Evolutionary conservation across 2,888 invertebrate genomes (phyloP).

Genomic region (Anticlea derivata): DNA sequence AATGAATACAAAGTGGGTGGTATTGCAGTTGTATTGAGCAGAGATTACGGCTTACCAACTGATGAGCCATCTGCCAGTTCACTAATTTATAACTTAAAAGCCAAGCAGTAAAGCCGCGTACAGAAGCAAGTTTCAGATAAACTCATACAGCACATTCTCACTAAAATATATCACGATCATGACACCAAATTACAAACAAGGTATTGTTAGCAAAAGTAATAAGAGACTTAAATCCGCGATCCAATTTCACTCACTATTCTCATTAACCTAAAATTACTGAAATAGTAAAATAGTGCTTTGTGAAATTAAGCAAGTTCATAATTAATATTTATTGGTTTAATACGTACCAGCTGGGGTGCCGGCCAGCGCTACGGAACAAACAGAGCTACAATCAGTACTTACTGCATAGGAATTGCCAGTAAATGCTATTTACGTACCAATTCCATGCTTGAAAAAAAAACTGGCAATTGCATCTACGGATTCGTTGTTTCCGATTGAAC

Average conservation of each 20-base stretch:
- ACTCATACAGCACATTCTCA: not conserved
- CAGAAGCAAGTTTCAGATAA: not conserved
- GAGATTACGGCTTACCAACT: no score
- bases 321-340: conserved; percentile 82
- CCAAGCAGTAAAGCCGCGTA: no score
- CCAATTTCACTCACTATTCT: conserved; percentile 46
- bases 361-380: conserved; percentile 48
- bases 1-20: no score
- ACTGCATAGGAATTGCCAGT: conserved; percentile 66
- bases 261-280: conserved; percentile 72
- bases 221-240: conserved; percentile 35
- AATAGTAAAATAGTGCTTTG: conserved; percentile 75
- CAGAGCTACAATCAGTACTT: conserved; percentile 61
- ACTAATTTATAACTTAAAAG: no score
- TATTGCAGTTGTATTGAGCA: no score
- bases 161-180: conserved; percentile 20
- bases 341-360: conserved; percentile 68
- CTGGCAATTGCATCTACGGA: conserved; percentile 2
- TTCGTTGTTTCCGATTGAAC: conserved; percentile 21
- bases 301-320: conserved; percentile 80
- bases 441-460: conserved; percentile 29
- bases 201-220: conserved; percentile 37
- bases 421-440: conserved; percentile 58
- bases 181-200: conserved; percentile 29
- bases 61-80: no score